Evolutionary conservation across 1,140 invertebrate species (phyloP), one percentile per base, ranked within the genome.

Genomic region (Listronotus bonariensis): DNA sequence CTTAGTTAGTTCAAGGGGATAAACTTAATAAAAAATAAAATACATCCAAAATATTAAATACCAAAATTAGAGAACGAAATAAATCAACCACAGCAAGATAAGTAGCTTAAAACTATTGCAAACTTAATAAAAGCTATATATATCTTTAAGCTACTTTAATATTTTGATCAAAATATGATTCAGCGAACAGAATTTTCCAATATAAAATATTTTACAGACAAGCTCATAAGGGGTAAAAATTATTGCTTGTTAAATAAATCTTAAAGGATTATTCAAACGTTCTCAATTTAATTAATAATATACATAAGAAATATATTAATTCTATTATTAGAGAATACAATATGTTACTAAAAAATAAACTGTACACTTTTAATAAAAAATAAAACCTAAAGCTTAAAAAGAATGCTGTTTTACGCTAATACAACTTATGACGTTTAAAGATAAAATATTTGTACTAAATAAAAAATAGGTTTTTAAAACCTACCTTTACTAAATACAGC

Each of bases 221-320:
- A 36, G 8, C 34, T 10, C 18, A 34, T 34, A 60, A 52, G 61
- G 61, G 61, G 52, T 18, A 54, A 54, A 49, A 49, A 63, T 63
- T 63, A 63, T 63, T 63, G 61, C 61, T 63, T 63, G 31, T 12
- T 36, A 63, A 62, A 34, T 51, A 62, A 52, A 40, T 26, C 46
- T 36, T 46, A 45, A 59, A 11, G 34, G 12, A 20, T 42, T 53
- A 42, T 60, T 32, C 45, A 52, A 34, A 32, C 46, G 31, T 54
- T 54, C 38, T 40, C 40, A 43, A 51, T n/a, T 36, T 41, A 34
- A 46, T 60, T 31, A 43, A 48, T 34, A 48, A 60, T 51, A 38
- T 41, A 60, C 42, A 57, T 51, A 51, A 60, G 59, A 62, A 62
- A 62, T 62, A 62, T 62, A 62, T 62, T 62, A 62, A 62, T 40